Evolutionary conservation across 2,797 vertebrate genomes (phyloP).

Genomic region (Melanotaenia nigrans): DNA sequence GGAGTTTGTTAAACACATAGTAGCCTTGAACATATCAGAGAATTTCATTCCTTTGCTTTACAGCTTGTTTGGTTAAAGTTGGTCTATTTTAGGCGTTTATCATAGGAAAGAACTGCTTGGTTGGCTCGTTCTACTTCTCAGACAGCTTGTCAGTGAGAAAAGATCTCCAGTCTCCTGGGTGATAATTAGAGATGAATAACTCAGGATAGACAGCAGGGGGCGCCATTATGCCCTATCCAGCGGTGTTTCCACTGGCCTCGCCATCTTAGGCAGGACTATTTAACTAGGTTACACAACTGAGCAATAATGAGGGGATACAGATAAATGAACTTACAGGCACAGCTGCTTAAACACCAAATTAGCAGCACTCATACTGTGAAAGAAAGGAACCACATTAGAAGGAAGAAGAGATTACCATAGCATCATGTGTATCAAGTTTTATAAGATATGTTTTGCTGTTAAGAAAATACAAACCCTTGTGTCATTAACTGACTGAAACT

Average conservation of each 20-base stretch:
- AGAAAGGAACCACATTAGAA: background rate
- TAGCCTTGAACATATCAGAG: slow-evolving; percentile 13
- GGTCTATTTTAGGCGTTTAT: slow-evolving; percentile 53
- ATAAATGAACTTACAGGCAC: background rate
- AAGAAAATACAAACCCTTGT: background rate
- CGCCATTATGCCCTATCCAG: slow-evolving; percentile 44
- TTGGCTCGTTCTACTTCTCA: slow-evolving; percentile 47
- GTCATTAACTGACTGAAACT: slow-evolving; percentile 29
- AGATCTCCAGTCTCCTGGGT: slow-evolving; percentile 63
- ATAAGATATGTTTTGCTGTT: no score
- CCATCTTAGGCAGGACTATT: slow-evolving; percentile 31
- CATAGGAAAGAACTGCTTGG: slow-evolving; percentile 44
- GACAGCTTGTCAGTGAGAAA: slow-evolving; percentile 61
- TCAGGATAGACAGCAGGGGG: slow-evolving; percentile 63
- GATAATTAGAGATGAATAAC: slow-evolving; percentile 70
- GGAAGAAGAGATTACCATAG: background rate
- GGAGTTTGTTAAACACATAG: slow-evolving; percentile 23
- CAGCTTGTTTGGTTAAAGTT: slow-evolving; percentile 6
- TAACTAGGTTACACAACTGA: slow-evolving; percentile 36
- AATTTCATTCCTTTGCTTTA: slow-evolving; percentile 6
- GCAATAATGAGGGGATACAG: slow-evolving; percentile 3
- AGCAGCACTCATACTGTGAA: background rate
- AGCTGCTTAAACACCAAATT: slow-evolving; percentile 1
- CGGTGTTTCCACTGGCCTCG: slow-evolving; percentile 33
- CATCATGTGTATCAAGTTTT: slow-evolving; percentile 7